Conservation (phyloP, 2,888 invertebrate genomes). For the Andrena dorsata region DNA sequence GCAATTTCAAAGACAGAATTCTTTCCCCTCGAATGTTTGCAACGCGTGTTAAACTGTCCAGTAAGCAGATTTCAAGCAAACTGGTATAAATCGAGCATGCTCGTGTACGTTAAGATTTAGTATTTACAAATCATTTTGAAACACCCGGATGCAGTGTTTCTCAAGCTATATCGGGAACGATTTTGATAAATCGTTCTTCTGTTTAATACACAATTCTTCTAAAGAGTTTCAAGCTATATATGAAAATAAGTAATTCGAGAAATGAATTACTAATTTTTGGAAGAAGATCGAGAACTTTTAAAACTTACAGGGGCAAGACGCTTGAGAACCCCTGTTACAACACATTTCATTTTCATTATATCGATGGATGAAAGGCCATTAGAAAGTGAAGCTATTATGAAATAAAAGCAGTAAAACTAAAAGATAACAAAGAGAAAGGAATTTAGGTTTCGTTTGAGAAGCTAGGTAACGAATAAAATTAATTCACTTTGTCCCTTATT, state of each 20-base stretch:
- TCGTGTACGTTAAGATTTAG: not conserved
- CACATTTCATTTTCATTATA: not conserved
- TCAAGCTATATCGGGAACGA: not conserved
- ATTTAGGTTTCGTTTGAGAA: too few relatives aligned
- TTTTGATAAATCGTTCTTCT: too few relatives aligned
- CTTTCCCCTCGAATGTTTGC: not conserved
- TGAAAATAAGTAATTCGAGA: not conserved
- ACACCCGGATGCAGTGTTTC: slow-evolving; percentile 7
- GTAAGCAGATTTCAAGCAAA: not conserved
- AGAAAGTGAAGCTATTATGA: not conserved
- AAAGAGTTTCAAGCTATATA: too few relatives aligned
- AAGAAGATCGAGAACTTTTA: too few relatives aligned
- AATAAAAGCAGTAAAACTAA: not conserved
- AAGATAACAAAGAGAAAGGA: too few relatives aligned
- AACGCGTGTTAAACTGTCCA: not conserved
- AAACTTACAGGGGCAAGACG: too few relatives aligned
- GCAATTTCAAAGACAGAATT: not conserved
- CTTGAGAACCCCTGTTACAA: slow-evolving; percentile 13
- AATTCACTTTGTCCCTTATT: too few relatives aligned
- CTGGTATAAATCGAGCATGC: not conserved
- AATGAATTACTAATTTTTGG: not conserved
- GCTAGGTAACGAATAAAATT: too few relatives aligned
- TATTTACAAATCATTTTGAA: slow-evolving; percentile 21
- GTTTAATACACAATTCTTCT: too few relatives aligned
- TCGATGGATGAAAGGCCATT: slow-evolving; percentile 9